Conservation (phyloP, 2,113 vertebrate genomes). For the Seriola aureovittata region DNA sequence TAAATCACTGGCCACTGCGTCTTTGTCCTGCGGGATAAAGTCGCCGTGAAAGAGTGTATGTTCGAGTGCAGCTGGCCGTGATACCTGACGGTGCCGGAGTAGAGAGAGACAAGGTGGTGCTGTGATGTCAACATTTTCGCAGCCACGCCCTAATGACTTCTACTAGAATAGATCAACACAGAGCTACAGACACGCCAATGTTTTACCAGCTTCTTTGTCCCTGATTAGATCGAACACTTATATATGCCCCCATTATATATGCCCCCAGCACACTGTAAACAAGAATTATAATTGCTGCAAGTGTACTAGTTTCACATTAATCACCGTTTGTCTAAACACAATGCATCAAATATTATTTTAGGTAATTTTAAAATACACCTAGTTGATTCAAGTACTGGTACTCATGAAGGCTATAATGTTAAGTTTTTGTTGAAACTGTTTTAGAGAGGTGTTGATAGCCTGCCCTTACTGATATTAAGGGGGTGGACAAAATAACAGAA, state of each 20-base stretch:
- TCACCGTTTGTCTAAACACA: background rate
- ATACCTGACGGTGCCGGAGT: background rate
- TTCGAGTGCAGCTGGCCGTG: too few species aligned
- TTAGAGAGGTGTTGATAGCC: background rate
- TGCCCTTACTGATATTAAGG: too few species aligned
- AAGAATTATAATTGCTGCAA: background rate
- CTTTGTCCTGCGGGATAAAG: fast-evolving
- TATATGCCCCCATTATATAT: too few species aligned
- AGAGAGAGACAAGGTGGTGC: background rate
- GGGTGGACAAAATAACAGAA: too few species aligned
- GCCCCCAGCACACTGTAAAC: too few species aligned
- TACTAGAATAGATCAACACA: background rate
- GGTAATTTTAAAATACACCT: background rate
- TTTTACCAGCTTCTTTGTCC: too few species aligned
- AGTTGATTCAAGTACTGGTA: too few species aligned
- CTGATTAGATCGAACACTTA: too few species aligned
- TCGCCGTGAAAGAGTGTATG: background rate
- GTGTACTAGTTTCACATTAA: background rate
- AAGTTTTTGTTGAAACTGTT: background rate
- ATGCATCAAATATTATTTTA: background rate
- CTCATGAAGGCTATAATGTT: background rate
- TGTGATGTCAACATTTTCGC: background rate
- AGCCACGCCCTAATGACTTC: constrained; percentile 34
- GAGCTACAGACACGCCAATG: too few species aligned
- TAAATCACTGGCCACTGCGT: background rate